A percentile compares a stretch with the other conserved stretches of the same genome.
phyloP scores from a whole-genome alignment of 2,113 vertebrate genomes.

The Solenodon paradoxus region DNA sequence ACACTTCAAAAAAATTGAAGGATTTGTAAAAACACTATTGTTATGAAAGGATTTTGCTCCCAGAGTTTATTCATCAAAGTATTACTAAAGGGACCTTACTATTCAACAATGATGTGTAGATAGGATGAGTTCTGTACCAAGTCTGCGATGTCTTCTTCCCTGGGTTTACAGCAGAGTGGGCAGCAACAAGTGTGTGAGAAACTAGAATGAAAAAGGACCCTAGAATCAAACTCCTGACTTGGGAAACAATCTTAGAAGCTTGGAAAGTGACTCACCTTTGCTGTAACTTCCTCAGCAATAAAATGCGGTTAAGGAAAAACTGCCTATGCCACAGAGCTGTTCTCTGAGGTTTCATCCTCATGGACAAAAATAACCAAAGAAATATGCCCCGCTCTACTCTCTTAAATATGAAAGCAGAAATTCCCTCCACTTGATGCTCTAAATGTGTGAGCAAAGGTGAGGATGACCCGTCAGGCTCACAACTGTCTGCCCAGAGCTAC shows the following conservation, averaged over 20 bases:
- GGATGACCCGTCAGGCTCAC: neutral
- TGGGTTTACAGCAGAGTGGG: neutral
- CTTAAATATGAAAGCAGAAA: neutral
- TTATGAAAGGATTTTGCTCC: slow-evolving; percentile 19
- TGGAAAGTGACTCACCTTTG: neutral
- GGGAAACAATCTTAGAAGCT: neutral
- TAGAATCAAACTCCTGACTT: neutral
- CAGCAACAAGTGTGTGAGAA: neutral
- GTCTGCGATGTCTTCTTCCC: neutral
- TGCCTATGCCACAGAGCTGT: neutral
- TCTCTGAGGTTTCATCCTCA: neutral
- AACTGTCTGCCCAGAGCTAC: neutral
- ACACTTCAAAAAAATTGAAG: neutral
- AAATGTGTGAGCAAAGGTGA: neutral
- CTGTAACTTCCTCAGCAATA: neutral
- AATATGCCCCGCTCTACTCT: neutral
- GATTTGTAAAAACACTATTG: neutral
- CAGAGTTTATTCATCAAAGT: neutral
- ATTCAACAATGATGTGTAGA: neutral
- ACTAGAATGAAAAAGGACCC: neutral
- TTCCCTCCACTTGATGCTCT: neutral
- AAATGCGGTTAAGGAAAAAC: neutral
- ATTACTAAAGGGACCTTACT: neutral
- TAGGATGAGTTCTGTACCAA: neutral
- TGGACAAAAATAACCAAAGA: neutral